phyloP scores from a whole-genome alignment of 2,113 vertebrate species.

The Chionomys nivalis region DNA sequence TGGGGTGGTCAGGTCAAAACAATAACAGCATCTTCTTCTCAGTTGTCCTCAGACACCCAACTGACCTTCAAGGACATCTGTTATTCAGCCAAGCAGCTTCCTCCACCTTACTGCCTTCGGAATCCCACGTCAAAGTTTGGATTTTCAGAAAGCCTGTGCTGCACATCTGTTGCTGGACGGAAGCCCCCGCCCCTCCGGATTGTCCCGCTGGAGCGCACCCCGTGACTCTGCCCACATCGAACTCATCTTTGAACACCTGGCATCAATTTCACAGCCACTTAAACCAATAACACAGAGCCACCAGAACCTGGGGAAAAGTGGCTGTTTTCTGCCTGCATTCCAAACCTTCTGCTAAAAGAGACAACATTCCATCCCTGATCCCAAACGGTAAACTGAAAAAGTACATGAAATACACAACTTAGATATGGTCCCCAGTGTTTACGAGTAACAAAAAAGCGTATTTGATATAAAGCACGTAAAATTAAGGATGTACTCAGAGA shows the following conservation, averaged over 20 bases:
- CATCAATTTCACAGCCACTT: not conserved
- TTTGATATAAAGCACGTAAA: not conserved
- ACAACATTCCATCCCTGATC: not conserved
- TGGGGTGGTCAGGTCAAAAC: not conserved
- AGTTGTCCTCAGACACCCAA: not conserved
- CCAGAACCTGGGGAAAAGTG: not conserved
- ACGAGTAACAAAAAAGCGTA: not conserved
- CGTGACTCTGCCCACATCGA: not conserved
- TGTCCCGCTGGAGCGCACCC: not conserved
- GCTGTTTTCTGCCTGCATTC: not conserved
- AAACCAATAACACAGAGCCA: not conserved
- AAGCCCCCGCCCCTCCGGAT: not conserved
- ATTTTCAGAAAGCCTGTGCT: not conserved
- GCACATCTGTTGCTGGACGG: not conserved
- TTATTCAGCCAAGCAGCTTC: not conserved
- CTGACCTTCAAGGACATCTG: not conserved
- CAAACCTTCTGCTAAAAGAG: not conserved
- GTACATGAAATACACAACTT: not conserved
- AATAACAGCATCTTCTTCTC: not conserved
- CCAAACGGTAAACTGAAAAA: not conserved
- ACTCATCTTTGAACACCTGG: not conserved
- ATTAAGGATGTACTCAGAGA: not conserved
- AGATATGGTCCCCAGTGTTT: not conserved
- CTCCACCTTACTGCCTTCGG: not conserved
- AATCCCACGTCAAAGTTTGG: not conserved